phyloP scores from a whole-genome alignment of 2,113 vertebrate genomes.

The Osmerus eperlanus region DNA sequence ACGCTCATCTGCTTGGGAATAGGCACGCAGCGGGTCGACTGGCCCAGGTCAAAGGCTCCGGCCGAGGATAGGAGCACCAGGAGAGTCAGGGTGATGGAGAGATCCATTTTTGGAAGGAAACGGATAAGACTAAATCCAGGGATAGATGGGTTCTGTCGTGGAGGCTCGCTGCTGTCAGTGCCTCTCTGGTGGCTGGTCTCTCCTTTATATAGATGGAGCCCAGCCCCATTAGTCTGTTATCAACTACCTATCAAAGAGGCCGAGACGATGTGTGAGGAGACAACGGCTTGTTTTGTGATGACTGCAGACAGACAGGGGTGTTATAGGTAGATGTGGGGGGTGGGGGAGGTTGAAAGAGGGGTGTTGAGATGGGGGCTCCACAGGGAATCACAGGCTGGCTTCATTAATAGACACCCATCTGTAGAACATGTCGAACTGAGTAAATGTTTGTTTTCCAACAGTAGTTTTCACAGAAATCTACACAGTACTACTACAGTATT shows the following conservation, averaged over 20 bases:
- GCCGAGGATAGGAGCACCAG: conserved; percentile 35
- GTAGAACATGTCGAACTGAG: too few relatives aligned
- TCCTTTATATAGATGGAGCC: conserved; percentile 62
- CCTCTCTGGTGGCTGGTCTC: conserved; percentile 12
- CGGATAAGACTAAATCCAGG: conserved; percentile 31
- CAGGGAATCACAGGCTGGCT: conserved; percentile 23
- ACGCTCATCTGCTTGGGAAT: conserved; percentile 82
- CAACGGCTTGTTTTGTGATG: conserved; percentile 66
- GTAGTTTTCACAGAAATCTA: too few relatives aligned
- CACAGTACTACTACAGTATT: too few relatives aligned
- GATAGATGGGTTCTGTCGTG: conserved; percentile 4
- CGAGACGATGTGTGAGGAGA: conserved; percentile 72
- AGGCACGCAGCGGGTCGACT: conserved; percentile 82
- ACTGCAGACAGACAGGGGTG: conserved; percentile 63
- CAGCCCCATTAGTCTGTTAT: conserved; percentile 68
- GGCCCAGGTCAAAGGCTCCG: conserved; percentile 78
- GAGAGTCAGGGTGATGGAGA: conserved; percentile 31
- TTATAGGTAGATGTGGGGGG: not conserved
- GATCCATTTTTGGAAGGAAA: too few relatives aligned
- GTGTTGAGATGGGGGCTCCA: conserved; percentile 17
- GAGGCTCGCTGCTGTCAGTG: conserved; percentile 4
- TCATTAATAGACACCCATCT: too few relatives aligned
- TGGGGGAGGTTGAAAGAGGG: conserved; percentile 17
- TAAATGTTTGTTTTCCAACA: too few relatives aligned
- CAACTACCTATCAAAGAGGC: conserved; percentile 72